Evolutionary conservation across 2,113 vertebrate species (phyloP), one percentile per base, ranked within the genome.

Genomic region (Toxotes jaculatrix): DNA sequence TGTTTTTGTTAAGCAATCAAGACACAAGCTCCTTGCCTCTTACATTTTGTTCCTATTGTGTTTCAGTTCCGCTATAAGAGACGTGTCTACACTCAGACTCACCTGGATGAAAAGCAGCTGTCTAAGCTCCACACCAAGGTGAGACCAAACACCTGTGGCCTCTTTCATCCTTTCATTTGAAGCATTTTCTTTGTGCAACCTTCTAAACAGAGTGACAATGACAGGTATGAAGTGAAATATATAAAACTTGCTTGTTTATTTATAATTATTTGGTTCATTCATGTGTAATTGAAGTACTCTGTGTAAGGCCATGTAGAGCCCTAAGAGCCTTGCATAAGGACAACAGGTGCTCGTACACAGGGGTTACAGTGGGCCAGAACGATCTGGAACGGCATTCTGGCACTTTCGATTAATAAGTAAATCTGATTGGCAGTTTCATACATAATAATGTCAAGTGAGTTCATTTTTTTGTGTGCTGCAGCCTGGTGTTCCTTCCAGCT

Each of bases 51-150:
- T 72, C 9, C 85, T 78, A 77, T 82, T 76, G 76, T 88, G 60
- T 93, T 94, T 63, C 95, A 99, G 98, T 99, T 99, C 88, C 97
- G 98, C 59, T 99, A 99, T 94, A 99, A 99, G 89, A 95, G 98
- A 83, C 96, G 98, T 4, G 96, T 99, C 43, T 99, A 99, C 85
- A 97, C 96, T 47, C 97, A 99, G 95, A 92, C 95, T 7, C 90
- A 98, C 93, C 91, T 99, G 88, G 98, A 99, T 63, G 97, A 99
- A 90, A 98, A 98, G 83, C 98, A 99, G 92, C 96, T 99, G 87
- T 97, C 97, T 49, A 99, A 98, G 92, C 96, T 99, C 66, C 97
- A 99, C 78, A 99, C 98, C 0, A 99, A 99, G 97, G 98, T 99
- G 95, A 91, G 88, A 73, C 31, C 53, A 21, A 77, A 57, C 34